Percentiles rank a stretch among this genome's conserved stretches.
Evolutionary conservation across 1,140 invertebrate species (phyloP).

Genomic region (Macrobrachium rosenbergii): DNA sequence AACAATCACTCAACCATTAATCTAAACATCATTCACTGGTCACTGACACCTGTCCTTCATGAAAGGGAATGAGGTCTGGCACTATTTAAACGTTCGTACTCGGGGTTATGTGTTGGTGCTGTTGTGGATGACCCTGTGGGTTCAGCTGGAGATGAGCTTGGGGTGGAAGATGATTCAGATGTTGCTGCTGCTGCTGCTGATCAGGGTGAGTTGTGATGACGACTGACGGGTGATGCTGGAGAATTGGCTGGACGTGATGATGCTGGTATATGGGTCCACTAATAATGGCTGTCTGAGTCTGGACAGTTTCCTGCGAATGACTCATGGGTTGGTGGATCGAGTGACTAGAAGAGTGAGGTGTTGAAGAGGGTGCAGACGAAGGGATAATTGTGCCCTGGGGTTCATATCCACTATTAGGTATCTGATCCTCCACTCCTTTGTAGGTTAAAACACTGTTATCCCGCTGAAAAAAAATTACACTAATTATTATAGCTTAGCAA

Average conservation of each 20-base stretch:
- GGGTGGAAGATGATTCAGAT: not conserved
- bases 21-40: not conserved
- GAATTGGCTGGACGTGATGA: not conserved
- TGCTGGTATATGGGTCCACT: constrained; percentile 6
- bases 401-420: not conserved
- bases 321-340: not conserved
- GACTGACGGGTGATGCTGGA: not conserved
- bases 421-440: constrained; percentile 4
- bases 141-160: not conserved
- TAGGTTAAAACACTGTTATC: not conserved
- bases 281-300: not conserved
- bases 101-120: not conserved
- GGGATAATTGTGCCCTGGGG: constrained; percentile 5
- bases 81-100: not conserved
- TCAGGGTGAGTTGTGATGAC: not conserved
- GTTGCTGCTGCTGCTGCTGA: not conserved
- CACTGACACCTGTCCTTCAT: not conserved
- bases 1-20: not conserved
- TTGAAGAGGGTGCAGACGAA: not conserved
- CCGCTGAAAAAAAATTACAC: not conserved
- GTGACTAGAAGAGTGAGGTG: not conserved
- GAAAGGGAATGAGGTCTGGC: not conserved
- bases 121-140: not conserved
- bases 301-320: not conserved
- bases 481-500: too few relatives aligned